Evolutionary conservation across 1,140 invertebrate species (phyloP), one percentile per base, ranked within the genome.

Genomic region (Lepidotrigona ventralis): DNA sequence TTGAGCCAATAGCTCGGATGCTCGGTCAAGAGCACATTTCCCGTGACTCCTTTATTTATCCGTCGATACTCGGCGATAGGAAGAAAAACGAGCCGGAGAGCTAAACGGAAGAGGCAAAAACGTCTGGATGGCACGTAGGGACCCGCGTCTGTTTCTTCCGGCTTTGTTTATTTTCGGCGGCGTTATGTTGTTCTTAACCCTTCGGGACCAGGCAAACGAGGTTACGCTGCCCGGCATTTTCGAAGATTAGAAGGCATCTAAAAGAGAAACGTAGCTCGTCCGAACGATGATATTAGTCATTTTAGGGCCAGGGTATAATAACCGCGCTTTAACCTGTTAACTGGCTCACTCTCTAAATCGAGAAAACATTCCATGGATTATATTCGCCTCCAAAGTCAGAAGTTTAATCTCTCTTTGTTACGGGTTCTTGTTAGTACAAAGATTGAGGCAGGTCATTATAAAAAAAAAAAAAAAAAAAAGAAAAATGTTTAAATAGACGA

Each of bases 161-260:
- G 70, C 73, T 79, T 86, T 88, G 78, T 86, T 88, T 86, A 85
- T 88, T 85, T 88, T 86, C 33, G 75, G 53, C 82, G 63, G 23
- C 78, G 19, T 58, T 17, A 78, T 79, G 71, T 85, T 85, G 78
- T 66, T 82, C 75, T 70, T 84, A 80, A 75, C 63, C 46, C 71
- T 73, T 80, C 66, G 81, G 8, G 39, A 9, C 33, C 66, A n/a
- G 56, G 9, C 19, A 46, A 83, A 71, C 81, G 66, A 56, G 39
- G 66, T 75, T 73, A 80, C 26, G 69, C 5, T 33, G 39, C 33
- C 71, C 64, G 66, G 81, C 19, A 21, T 71, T 79, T 71, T 29
- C 64, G 60, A 69, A 60, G 81, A 83, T 75, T 80, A 80, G 79
- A 63, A 29, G n/a, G 75, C 76, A 51, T 54, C 3, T 68, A n/a